Percentiles rank a stretch among this genome's conserved stretches.
Conservation (phyloP, 2,797 vertebrate species). For the Tapirus indicus region DNA sequence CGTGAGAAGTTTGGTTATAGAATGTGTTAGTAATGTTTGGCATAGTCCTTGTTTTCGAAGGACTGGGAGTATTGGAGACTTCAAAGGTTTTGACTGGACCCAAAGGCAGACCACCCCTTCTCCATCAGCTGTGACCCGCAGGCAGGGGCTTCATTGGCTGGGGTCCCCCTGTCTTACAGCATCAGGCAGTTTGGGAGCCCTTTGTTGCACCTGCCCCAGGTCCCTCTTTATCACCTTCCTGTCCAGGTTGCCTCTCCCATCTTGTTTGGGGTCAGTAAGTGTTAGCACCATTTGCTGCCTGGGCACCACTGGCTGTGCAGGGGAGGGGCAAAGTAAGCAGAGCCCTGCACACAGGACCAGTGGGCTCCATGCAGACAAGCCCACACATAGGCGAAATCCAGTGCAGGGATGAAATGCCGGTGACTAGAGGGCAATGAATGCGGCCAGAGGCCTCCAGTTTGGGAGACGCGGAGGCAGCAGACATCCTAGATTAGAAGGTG, state of each 20-base stretch:
- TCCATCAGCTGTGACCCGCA: not conserved
- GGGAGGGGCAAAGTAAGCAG: rapidly evolving
- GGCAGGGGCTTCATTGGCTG: not conserved
- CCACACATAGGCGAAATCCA: rapidly evolving
- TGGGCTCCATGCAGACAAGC: too few species aligned
- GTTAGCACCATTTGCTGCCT: not conserved
- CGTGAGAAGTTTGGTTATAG: not conserved
- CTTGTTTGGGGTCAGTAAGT: not conserved
- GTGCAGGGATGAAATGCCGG: too few species aligned
- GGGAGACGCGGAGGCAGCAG: not conserved
- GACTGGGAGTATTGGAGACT: not conserved
- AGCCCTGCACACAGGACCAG: not conserved
- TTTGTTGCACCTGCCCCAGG: too few species aligned
- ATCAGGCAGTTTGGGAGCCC: not conserved
- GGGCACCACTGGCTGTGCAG: rapidly evolving
- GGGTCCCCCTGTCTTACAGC: not conserved
- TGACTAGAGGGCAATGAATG: not conserved
- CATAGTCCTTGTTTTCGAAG: not conserved
- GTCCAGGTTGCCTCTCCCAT: not conserved
- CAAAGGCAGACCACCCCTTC: not conserved
- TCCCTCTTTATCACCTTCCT: rapidly evolving
- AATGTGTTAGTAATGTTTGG: not conserved
- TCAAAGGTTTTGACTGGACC: conserved; percentile 28
- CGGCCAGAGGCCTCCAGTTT: not conserved
- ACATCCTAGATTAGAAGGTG: too few species aligned